Conservation (phyloP, 2,888 invertebrate species). For the Elegia similella region DNA sequence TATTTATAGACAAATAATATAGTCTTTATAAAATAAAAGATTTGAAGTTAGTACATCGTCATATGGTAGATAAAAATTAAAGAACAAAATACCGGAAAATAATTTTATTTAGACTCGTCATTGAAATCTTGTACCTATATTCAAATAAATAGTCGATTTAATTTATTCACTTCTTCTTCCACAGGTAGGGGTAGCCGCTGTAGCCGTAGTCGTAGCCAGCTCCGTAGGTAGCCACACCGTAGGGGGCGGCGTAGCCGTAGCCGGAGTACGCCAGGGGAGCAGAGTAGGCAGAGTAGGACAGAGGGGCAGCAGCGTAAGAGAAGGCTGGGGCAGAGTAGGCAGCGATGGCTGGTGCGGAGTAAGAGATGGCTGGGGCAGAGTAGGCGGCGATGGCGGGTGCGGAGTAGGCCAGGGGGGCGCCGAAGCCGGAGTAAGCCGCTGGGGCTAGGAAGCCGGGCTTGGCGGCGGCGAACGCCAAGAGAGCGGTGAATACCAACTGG, state of each 20-base stretch:
- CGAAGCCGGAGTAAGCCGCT: constrained; percentile 18
- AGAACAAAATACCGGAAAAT: neutral
- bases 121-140: constrained; percentile 10
- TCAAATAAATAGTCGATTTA: constrained; percentile 11
- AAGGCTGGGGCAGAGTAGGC: constrained; percentile 22
- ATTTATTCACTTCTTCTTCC: constrained; percentile 26
- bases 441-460: constrained; percentile 30
- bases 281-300: constrained; percentile 10
- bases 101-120: constrained; percentile 9
- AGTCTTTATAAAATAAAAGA: too few relatives aligned
- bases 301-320: constrained; percentile 3
- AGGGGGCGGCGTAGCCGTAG: neutral
- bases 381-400: constrained; percentile 27
- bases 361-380: constrained; percentile 25
- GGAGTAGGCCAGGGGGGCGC: constrained; percentile 19
- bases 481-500: constrained; percentile 32
- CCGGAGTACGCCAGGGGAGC: constrained; percentile 7
- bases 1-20: too few relatives aligned
- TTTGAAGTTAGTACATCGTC: too few relatives aligned
- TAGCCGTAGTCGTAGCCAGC: constrained; percentile 15
- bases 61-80: neutral
- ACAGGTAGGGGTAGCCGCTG: constrained; percentile 18
- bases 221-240: constrained; percentile 13
- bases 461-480: constrained; percentile 38
- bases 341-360: constrained; percentile 31